Evolutionary conservation across 2,888 invertebrate species (phyloP).

Genomic region (Epinotia nisella): DNA sequence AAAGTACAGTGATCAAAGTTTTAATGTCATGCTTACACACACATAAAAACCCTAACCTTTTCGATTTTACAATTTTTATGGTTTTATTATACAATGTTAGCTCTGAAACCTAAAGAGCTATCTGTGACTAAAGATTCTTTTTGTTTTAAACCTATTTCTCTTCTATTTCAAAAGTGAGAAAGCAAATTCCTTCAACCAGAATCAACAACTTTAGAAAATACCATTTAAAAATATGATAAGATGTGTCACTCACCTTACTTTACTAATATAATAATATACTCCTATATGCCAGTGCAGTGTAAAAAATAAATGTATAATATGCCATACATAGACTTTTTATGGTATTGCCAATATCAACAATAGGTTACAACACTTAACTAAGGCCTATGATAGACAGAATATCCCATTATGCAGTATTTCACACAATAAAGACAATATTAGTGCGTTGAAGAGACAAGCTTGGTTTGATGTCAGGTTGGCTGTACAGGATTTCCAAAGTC

Average conservation of each 20-base stretch:
- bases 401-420: slow-evolving; percentile 64
- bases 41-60: slow-evolving; percentile 72
- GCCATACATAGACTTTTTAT: slow-evolving; percentile 57
- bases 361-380: slow-evolving; percentile 68
- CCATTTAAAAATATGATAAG: slow-evolving; percentile 70
- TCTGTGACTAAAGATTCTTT: slow-evolving; percentile 72
- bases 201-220: slow-evolving; percentile 75
- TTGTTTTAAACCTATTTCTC: slow-evolving; percentile 67
- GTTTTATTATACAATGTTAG: slow-evolving; percentile 78
- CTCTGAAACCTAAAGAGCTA: slow-evolving; percentile 73
- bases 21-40: slow-evolving; percentile 69
- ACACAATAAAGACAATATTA: slow-evolving; percentile 58
- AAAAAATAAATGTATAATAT: slow-evolving; percentile 64
- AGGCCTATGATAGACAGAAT: slow-evolving; percentile 58
- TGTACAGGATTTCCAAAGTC: slow-evolving; percentile 73
- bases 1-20: slow-evolving; percentile 71
- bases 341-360: slow-evolving; percentile 63
- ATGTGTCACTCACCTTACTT: slow-evolving; percentile 59
- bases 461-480: slow-evolving; percentile 57
- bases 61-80: slow-evolving; percentile 79
- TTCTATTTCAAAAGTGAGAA: slow-evolving; percentile 64
- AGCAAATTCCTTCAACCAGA: slow-evolving; percentile 66
- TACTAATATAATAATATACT: slow-evolving; percentile 60
- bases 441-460: slow-evolving; percentile 61
- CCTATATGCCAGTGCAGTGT: slow-evolving; percentile 60